phyloP scores from a whole-genome alignment of 1,140 invertebrate species.

The Papilio glaucus region DNA sequence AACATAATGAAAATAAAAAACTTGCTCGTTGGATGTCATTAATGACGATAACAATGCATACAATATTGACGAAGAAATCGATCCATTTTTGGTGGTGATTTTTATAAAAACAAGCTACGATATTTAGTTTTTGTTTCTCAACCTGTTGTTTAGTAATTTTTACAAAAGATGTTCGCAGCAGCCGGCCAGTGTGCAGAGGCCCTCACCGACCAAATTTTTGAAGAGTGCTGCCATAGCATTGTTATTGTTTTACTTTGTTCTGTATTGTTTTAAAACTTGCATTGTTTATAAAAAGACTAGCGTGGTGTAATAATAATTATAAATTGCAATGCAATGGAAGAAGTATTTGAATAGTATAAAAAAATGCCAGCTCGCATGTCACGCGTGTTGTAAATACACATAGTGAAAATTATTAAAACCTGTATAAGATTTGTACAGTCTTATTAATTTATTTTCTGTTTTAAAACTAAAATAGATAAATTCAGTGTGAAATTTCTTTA shows the following conservation, averaged over 20 bases:
- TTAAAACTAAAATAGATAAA: too few species aligned
- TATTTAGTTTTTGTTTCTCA: not conserved
- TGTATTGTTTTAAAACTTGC: not conserved
- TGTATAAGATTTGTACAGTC: too few species aligned
- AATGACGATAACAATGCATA: not conserved
- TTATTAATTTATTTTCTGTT: too few species aligned
- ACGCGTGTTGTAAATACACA: too few species aligned
- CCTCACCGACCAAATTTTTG: slow-evolving; percentile 11
- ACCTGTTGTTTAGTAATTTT: slow-evolving; percentile 19
- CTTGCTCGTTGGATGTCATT: too few species aligned
- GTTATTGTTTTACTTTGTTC: slow-evolving; percentile 9
- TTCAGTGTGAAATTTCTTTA: too few species aligned
- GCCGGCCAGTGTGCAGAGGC: not conserved
- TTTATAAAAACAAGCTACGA: slow-evolving; percentile 4
- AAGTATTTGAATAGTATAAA: too few species aligned
- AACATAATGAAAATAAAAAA: too few species aligned
- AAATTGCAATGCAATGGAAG: not conserved
- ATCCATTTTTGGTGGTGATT: not conserved
- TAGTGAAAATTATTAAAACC: too few species aligned
- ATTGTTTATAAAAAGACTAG: slow-evolving; percentile 19
- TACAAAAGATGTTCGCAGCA: slow-evolving; percentile 5
- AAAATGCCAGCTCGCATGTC: too few species aligned
- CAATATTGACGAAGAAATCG: not conserved
- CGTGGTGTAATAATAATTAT: slow-evolving; percentile 2
- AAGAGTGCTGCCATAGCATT: slow-evolving; percentile 20